Evolutionary conservation across 2,113 vertebrate genomes (phyloP), one percentile per base, ranked within the genome.

Genomic region (Cichladusa arquata): DNA sequence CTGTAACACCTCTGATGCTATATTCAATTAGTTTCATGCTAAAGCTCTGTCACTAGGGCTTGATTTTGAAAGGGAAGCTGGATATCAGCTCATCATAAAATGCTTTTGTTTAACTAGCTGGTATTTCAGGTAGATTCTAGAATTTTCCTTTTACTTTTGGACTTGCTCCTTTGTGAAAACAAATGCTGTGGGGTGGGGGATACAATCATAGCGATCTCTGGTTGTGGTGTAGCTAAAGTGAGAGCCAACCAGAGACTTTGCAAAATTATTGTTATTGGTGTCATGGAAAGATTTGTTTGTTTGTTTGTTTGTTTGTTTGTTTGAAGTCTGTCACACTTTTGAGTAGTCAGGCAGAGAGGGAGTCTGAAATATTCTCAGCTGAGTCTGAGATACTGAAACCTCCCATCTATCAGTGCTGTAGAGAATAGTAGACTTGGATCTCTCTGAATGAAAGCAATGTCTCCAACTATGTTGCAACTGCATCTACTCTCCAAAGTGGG

Each of bases 401-500:
- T 62, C 33, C 50, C 58, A 22, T 85, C 58, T 89, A 53, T 62
- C 69, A 65, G 11, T 88, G 74, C 78, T 80, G 42, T 86, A 50
- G 38, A 54, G 66, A 93, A 57, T 5, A 73, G 79, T 38, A 25
- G 34, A 66, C 74, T 91, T 92, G 78, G 61, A 87, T 51, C 44
- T 67, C 71, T 66, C 36, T 96, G 72, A 96, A 92, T 66, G 72
- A 91, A 97, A 54, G 60, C 28, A 31, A 51, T 69, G 64, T 28
- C 36, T 95, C 62, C 92, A 94, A 40, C 47, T 53, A 54, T 92
- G 40, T 31, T 62, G 48, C 73, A 82, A 48, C 47, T 64, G 9
- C 6, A 3, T 86, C 78, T 74, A 5, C 28, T 57, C 62, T 94
- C 95, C 58, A 57, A 83, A 90, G 45, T 45, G 56, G 34, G 73